Base-by-base conservation (phyloP, 2,113 vertebrate genomes). In the Podilymbus podiceps region DNA sequence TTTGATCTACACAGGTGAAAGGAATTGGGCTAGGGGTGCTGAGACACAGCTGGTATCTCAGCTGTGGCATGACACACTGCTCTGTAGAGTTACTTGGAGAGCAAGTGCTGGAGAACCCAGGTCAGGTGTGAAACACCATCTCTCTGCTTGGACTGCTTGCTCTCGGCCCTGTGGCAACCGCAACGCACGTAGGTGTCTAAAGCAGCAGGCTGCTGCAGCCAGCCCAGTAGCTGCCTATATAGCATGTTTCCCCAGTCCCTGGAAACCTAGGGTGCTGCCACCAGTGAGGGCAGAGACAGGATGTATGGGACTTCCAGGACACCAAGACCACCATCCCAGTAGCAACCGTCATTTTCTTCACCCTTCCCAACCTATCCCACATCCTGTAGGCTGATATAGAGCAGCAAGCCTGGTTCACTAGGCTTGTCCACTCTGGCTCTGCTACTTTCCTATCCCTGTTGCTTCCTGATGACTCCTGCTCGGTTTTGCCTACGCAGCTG, bases 301-400 rank as follows among this genome's bases (percentile, higher is more conserved):
- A 46, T 24, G 17, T 17, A 2, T 5, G 24, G 31, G 10, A 47
- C 40, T 71, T 84, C 20, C 44, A 67, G 56, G 60, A 52, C 47
- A 63, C 50, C 27, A 63, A 55, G 20, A 59, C 7, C 44, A 55
- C 35, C 20, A 56, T 35, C 44, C 18, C 40, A 28, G 16, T 6
- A 59, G 22, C 38, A 87, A 31, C 2, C 50, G 24, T 11, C 3
- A 7, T 55, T 77, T 77, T 71, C 31, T 85, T 89, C 18, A 3
- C 18, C 49, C 27, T 73, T 94, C 17, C 31, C 60, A 85, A 63
- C 6, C 3, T 62, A 25, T 20, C 22, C 56, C n/a, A 62, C 27
- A 16, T 60, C 5, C 18, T 2, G 2, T 3, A 46, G 38, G 10
- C 28, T 87, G n/a, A 55, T 33, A 33, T 0, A 66, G 35, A 56